Percentiles rank a stretch among this genome's conserved stretches.
These are phyloP conservation scores for Ctenodactylus gundi DNA, from an alignment of 2,113 vertebrate species.

Conservation along the genomic window DNA sequence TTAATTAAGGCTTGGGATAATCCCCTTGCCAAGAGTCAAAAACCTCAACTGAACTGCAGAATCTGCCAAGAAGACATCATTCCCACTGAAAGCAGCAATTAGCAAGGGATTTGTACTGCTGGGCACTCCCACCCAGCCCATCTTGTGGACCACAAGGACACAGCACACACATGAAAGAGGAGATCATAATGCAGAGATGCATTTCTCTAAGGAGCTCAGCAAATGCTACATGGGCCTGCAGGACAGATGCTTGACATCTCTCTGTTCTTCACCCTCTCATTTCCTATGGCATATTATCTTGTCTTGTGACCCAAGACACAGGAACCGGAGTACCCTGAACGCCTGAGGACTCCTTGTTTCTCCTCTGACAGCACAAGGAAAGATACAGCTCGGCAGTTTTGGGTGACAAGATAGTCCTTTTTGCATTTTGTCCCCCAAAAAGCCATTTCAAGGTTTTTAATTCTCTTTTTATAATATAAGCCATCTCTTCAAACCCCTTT, in stretches of 20 bases:
- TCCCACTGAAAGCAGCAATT: conserved; percentile 53
- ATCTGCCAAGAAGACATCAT: conserved; percentile 35
- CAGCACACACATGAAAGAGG: neutral
- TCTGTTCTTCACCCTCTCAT: neutral
- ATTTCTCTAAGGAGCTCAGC: neutral
- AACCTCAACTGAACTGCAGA: conserved; percentile 51
- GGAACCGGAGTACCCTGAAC: neutral
- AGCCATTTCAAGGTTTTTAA: neutral
- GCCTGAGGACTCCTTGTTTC: neutral
- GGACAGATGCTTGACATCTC: neutral
- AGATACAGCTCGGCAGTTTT: neutral
- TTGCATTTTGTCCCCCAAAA: neutral
- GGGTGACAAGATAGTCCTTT: neutral
- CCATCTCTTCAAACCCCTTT: neutral
- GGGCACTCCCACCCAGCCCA: neutral
- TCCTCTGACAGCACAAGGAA: neutral
- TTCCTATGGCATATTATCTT: neutral
- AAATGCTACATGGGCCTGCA: neutral
- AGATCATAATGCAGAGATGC: neutral
- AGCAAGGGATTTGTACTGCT: conserved; percentile 17
- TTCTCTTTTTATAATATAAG: neutral
- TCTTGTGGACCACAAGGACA: neutral
- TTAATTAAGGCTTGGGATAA: conserved; percentile 61
- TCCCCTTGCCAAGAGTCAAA: conserved; percentile 41
- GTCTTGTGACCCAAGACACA: neutral